Conservation (phyloP, 2,113 vertebrate genomes). For the Nothocercus julius region DNA sequence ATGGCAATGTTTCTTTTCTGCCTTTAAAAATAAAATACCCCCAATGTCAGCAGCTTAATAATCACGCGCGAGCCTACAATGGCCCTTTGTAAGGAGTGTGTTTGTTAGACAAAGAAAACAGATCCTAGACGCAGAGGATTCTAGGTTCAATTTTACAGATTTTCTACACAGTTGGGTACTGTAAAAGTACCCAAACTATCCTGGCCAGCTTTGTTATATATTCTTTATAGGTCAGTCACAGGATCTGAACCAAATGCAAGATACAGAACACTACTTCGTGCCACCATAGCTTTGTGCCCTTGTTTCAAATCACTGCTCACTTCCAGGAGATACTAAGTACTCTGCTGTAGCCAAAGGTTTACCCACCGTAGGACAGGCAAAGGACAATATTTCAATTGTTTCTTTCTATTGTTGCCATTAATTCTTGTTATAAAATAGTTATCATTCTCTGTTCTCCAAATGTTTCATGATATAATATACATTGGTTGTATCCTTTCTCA, state of each 20-base stretch:
- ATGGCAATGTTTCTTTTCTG: not conserved
- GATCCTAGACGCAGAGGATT: not conserved
- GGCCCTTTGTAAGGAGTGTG: not conserved
- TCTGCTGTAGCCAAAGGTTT: not conserved
- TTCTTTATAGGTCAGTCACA: not conserved
- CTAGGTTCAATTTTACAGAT: not conserved
- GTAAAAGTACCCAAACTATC: not conserved
- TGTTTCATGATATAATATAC: not conserved
- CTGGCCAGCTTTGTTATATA: not conserved
- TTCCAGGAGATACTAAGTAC: not conserved
- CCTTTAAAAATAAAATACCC: not conserved
- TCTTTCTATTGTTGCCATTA: not conserved
- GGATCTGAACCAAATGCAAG: not conserved
- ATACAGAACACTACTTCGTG: not conserved
- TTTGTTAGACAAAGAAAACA: not conserved
- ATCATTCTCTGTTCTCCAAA: not conserved
- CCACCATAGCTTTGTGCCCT: not conserved
- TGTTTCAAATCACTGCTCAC: not conserved
- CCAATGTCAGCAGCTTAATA: not conserved
- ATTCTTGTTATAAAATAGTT: not conserved
- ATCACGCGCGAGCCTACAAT: not conserved
- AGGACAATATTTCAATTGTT: not conserved
- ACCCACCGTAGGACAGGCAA: not conserved
- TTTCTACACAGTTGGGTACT: not conserved
- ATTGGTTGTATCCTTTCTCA: not conserved